A percentile compares a stretch with the other conserved stretches of the same genome.
Conservation (phyloP, 2,797 vertebrate species). For the Gambelia wislizenii region DNA sequence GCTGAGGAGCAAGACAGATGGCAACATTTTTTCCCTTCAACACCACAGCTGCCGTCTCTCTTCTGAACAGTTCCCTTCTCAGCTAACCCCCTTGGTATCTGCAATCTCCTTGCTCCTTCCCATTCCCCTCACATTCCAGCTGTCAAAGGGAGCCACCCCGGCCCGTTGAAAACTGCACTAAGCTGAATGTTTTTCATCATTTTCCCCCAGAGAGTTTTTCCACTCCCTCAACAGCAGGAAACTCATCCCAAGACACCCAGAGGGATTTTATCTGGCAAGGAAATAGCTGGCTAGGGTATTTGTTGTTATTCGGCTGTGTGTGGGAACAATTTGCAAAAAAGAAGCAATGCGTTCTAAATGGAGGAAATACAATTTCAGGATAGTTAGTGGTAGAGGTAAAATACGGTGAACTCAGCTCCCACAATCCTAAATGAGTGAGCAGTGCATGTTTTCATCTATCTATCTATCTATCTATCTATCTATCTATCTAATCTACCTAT, state of each 20-base stretch:
- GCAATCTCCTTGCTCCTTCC: slow-evolving; percentile 16
- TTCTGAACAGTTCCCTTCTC: slow-evolving; percentile 1
- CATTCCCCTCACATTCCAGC: slow-evolving; percentile 57
- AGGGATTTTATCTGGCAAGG: slow-evolving; percentile 29
- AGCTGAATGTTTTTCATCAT: slow-evolving; percentile 44
- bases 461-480: background rate
- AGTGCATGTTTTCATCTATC: too few relatives aligned
- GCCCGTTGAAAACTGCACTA: slow-evolving; percentile 21
- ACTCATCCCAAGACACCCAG: slow-evolving; percentile 38
- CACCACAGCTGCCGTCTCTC: background rate
- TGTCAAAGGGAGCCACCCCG: slow-evolving; percentile 47
- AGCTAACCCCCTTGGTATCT: background rate
- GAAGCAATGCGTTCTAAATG: rapidly evolving
- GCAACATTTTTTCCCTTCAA: background rate
- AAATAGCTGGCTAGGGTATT: background rate
- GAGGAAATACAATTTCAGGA: background rate
- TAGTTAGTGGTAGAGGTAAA: background rate
- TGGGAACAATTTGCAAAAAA: slow-evolving; percentile 56
- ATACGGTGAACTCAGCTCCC: too few relatives aligned
- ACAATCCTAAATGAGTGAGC: too few relatives aligned
- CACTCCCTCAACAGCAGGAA: slow-evolving; percentile 18
- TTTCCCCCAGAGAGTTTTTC: slow-evolving; percentile 9
- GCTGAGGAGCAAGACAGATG: background rate
- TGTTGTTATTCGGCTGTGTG: slow-evolving; percentile 3
- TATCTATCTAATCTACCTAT: background rate